Percentiles rank a stretch among this genome's conserved stretches.
Evolutionary conservation across 2,888 invertebrate species (phyloP).

Genomic region (Philereme vetulata): DNA sequence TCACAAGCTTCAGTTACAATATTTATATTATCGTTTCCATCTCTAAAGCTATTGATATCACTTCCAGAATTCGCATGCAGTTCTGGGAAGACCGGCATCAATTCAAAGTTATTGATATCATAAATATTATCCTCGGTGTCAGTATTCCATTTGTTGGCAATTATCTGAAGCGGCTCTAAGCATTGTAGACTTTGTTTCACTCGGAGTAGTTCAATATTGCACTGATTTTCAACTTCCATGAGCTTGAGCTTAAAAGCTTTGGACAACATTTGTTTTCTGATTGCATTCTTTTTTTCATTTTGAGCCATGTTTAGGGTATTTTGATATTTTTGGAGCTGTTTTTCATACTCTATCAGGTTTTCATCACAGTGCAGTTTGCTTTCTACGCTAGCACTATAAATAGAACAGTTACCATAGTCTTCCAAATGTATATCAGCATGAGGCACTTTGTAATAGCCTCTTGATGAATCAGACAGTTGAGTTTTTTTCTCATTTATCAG

Average conservation of each 20-base stretch:
- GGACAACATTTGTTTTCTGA: constrained; percentile 75
- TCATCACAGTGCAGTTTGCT: constrained; percentile 67
- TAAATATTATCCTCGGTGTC: constrained; percentile 49
- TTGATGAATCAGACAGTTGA: constrained; percentile 13
- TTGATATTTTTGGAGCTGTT: constrained; percentile 74
- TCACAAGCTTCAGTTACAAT: constrained; percentile 37
- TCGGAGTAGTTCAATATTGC: constrained; percentile 72
- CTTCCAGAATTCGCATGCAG: constrained; percentile 51
- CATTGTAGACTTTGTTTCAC: constrained; percentile 78
- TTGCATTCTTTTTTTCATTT: constrained; percentile 75
- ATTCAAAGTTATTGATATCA: constrained; percentile 62
- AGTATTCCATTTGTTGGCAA: constrained; percentile 70
- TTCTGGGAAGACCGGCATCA: constrained; percentile 69
- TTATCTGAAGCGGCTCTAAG: constrained; percentile 71
- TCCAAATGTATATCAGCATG: constrained; percentile 13
- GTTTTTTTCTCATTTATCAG: constrained; percentile 54
- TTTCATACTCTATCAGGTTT: constrained; percentile 73
- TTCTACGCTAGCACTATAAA: constrained; percentile 60
- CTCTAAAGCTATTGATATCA: constrained; percentile 50
- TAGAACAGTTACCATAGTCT: constrained; percentile 30
- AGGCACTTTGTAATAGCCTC: constrained; percentile 10
- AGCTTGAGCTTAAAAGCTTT: constrained; percentile 74
- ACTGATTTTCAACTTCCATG: constrained; percentile 77
- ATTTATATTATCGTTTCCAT: constrained; percentile 41
- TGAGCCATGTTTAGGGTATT: constrained; percentile 75